Base-by-base conservation (phyloP, 2,113 vertebrate genomes). In the Megaptera novaeangliae region DNA sequence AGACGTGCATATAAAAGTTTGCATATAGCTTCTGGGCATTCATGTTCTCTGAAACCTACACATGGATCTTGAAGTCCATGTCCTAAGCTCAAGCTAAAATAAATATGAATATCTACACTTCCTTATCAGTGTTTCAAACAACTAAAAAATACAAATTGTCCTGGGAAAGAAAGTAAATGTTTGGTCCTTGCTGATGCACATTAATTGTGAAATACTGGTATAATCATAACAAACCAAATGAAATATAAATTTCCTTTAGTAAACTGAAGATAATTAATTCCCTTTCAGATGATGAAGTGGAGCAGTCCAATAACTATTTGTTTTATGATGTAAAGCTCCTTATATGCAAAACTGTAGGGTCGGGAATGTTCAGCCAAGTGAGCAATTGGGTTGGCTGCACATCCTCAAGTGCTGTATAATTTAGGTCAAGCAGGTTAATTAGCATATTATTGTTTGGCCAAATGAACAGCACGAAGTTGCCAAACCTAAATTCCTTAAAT, bases 341-440 rank as follows among this genome's bases (percentile, higher is more conserved):
- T 18, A 10, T 66, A 3, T 52, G 59, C 31, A 88, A 94, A 98
- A 59, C 57, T 21, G 63, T 31, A 55, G 91, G 91, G 84, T 63
- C 59, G 90, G 68, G 95, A 92, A 95, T 52, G 4, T 84, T 97
- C 97, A 97, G 84, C 49, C 84, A 96, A 66, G 72, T 0, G 0
- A 69, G 94, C 71, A 82, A 57, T 59, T 94, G 97, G 88, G 85
- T 87, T 98, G 96, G 94, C 96, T 92, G 88, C 97, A 91, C 68
- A 95, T 94, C 61, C 59, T 86, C 88, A 95, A 98, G 85, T 85
- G 93, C 84, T 89, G 95, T 95, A 92, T 98, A 97, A 98, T 98
- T 98, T 97, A 97, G 98, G 98, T 98, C 98, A 98, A 96, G 95
- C 94, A 95, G 98, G 98, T 98, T 98, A 98, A 99, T 98, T 98